Conservation (phyloP, 2,888 invertebrate species). For the Enchytraeus crypticus region DNA sequence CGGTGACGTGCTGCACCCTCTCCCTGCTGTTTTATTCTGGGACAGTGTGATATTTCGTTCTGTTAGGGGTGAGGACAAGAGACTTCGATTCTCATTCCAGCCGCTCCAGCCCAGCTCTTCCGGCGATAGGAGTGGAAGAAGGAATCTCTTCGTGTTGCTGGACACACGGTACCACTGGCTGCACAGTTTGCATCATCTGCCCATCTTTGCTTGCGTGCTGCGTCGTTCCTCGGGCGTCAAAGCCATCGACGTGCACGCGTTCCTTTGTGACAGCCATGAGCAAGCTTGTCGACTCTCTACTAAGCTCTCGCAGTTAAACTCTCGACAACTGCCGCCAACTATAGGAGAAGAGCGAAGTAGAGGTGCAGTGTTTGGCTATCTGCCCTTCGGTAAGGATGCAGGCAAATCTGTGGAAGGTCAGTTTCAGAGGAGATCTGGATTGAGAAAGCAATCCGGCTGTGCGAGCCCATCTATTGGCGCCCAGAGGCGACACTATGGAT, state of each 20-base stretch:
- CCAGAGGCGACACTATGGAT: no score
- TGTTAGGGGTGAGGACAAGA: conserved; percentile 43
- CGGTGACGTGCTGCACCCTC: conserved; percentile 51
- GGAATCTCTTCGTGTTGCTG: conserved; percentile 74
- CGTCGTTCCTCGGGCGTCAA: conserved; percentile 92
- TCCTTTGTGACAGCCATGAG: conserved; percentile 68
- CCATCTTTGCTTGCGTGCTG: conserved; percentile 90
- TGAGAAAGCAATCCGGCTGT: no score
- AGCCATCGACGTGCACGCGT: conserved; percentile 96
- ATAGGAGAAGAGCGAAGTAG: no score
- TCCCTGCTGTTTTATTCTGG: conserved; percentile 54
- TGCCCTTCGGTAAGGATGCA: no score
- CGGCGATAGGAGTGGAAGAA: conserved; percentile 40
- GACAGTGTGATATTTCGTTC: conserved; percentile 38
- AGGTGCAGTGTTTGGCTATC: no score
- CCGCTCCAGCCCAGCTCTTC: conserved; percentile 55
- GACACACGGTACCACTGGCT: conserved; percentile 91
- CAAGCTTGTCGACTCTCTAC: no score
- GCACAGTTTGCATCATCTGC: conserved; percentile 85
- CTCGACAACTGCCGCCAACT: no score
- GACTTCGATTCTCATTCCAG: conserved; percentile 56
- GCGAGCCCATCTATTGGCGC: no score
- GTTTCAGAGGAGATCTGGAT: no score
- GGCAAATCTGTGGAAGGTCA: no score
- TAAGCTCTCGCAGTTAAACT: no score